Percentiles rank a stretch among this genome's conserved stretches.
phyloP scores from a whole-genome alignment of 2,797 vertebrate genomes.

The Mustela erminea region DNA sequence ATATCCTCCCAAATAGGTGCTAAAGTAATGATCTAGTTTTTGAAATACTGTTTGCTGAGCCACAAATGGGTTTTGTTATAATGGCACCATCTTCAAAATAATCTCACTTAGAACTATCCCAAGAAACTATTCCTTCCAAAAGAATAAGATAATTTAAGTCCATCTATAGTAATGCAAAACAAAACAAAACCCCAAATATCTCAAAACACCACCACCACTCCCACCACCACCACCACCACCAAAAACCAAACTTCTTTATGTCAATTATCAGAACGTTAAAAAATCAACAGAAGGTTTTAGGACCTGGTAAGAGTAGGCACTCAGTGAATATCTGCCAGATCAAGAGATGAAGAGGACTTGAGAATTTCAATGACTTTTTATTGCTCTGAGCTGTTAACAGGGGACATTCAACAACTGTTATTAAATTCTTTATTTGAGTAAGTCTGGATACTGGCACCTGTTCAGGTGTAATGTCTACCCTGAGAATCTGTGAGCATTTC shows the following conservation, averaged over 20 bases:
- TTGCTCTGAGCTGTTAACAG: background rate
- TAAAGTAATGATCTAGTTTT: constrained; percentile 31
- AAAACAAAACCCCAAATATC: too few species aligned
- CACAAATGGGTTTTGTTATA: background rate
- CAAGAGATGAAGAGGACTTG: background rate
- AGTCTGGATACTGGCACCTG: background rate
- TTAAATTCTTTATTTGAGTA: constrained; percentile 6
- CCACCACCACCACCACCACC: too few species aligned
- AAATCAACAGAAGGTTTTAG: background rate
- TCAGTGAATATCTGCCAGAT: background rate
- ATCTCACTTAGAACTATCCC: background rate
- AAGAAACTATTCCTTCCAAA: background rate
- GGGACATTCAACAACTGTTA: background rate
- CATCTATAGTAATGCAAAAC: background rate
- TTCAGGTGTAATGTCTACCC: background rate
- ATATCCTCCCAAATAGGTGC: background rate
- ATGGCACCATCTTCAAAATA: background rate
- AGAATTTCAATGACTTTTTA: background rate
- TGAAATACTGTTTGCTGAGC: constrained; percentile 13
- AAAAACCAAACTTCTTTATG: background rate
- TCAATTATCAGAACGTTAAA: constrained; percentile 4
- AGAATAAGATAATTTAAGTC: background rate
- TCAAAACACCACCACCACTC: too few species aligned
- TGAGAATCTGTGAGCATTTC: constrained; percentile 8
- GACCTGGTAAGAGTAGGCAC: background rate